Conservation (phyloP, 2,113 vertebrate species). For the Acinonyx jubatus region DNA sequence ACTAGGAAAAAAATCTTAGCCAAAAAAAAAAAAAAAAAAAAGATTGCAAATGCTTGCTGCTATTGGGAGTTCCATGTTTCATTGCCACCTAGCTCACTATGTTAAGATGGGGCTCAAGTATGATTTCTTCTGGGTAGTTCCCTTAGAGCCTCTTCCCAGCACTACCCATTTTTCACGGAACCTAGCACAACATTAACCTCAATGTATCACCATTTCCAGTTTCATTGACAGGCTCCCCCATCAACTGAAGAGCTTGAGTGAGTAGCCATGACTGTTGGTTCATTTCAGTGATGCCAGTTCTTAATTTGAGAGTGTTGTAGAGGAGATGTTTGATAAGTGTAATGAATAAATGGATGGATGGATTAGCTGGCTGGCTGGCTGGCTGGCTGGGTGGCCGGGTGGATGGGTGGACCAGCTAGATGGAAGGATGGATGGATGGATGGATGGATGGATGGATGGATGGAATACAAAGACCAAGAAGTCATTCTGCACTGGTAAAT, state of each 20-base stretch:
- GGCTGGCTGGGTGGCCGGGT: background rate
- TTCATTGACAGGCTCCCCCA: background rate
- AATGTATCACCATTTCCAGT: background rate
- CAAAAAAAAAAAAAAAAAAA: background rate
- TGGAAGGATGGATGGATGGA: background rate
- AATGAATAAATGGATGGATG: background rate
- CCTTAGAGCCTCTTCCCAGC: background rate
- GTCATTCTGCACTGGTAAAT: background rate
- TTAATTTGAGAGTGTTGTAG: background rate
- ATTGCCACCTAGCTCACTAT: background rate
- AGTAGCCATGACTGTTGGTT: background rate
- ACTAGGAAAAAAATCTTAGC: conserved; percentile 39
- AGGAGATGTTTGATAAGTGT: background rate
- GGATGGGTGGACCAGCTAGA: background rate
- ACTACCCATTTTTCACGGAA: background rate
- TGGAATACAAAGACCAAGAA: background rate
- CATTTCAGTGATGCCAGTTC: background rate
- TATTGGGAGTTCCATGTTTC: background rate
- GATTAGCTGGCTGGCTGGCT: background rate
- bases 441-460: background rate
- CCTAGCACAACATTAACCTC: background rate
- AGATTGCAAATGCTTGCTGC: background rate
- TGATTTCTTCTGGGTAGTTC: background rate
- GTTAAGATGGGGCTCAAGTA: background rate
- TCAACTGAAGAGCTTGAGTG: background rate